Base-by-base conservation (phyloP, 2,113 vertebrate genomes). In the Coptodon bakossiorum region DNA sequence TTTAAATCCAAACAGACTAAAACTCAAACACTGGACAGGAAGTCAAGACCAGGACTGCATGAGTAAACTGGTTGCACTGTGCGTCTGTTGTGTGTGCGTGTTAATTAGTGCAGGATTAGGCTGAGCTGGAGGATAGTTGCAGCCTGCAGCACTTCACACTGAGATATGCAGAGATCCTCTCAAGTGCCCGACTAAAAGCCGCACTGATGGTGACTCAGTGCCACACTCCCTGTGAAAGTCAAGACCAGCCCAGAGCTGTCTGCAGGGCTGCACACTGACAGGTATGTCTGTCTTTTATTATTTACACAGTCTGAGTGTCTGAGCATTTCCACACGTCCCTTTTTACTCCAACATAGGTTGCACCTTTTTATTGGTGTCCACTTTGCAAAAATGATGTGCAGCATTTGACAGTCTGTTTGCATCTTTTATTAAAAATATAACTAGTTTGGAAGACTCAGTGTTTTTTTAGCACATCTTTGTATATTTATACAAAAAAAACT, bases 111-210 rank as follows among this genome's bases (percentile, higher is more conserved):
- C 8, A 22, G 84, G 88, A 93, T 93, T 92, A 89, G 45, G 29
- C 85, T 87, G 76, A 91, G 91, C 83, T 19, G 56, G 61, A 66
- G 80, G 29, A 88, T 84, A 87, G 61, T 57, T 93, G 90, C 82
- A 88, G 4, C 71, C 14, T 89, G 87, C 86, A 90, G 86, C 89
- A 91, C 92, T 94, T 94, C 89, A 86, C 89, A 36, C 84, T 6
- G 73, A 80, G 82, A 85, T 88, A 88, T 54, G 56, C 7, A 10
- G 54, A 88, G 59, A 79, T 71, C n/a, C 29, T 86, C 53, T 80
- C 43, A 29, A 85, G 43, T 24, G 52, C 63, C 8, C 6, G 24
- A 81, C 63, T 9, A 4, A 27, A 63, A 78, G 4, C 40, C 3
- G 24, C 31, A 81, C 34, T 68, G 9, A 36, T 12, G 3, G 31